Conservation (phyloP, 1,140 invertebrate species). For the Drosophila orosa region DNA sequence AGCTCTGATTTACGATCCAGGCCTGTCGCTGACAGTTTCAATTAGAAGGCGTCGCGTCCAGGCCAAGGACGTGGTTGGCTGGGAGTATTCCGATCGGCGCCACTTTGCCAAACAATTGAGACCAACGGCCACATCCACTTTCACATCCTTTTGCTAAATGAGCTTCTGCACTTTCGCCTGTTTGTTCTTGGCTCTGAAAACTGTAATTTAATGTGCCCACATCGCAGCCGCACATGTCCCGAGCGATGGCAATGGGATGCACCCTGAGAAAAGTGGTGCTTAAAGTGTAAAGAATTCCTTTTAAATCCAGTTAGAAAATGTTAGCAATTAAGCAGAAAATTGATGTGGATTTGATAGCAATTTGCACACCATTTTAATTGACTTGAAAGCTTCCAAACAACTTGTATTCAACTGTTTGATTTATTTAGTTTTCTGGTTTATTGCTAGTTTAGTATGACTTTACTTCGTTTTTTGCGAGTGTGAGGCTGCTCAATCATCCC, state of each 20-base stretch:
- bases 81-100: constrained; percentile 27
- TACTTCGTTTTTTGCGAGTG: constrained; percentile 3
- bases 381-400: too few relatives aligned
- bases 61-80: constrained; percentile 17
- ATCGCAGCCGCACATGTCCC: constrained; percentile 22
- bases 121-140: constrained; percentile 16
- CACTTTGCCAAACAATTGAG: constrained; percentile 31
- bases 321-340: background rate
- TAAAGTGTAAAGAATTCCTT: background rate
- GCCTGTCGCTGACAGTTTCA: constrained; percentile 76
- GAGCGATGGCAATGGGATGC: constrained; percentile 12
- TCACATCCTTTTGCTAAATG: constrained; percentile 21
- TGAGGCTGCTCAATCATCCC: constrained; percentile 43
- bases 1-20: constrained; percentile 65
- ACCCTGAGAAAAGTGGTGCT: constrained; percentile 10
- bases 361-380: background rate
- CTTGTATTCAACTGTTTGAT: background rate
- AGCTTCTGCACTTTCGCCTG: constrained; percentile 54
- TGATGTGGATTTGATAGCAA: background rate
- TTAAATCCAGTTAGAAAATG: background rate
- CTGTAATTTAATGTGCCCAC: constrained; percentile 58
- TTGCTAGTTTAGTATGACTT: background rate
- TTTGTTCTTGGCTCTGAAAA: constrained; percentile 58
- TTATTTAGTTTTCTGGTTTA: background rate
- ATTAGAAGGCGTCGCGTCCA: constrained; percentile 45